Evolutionary conservation across 2,113 vertebrate species (phyloP), one percentile per base, ranked within the genome.

Genomic region (Pseudorectes ferrugineus): DNA sequence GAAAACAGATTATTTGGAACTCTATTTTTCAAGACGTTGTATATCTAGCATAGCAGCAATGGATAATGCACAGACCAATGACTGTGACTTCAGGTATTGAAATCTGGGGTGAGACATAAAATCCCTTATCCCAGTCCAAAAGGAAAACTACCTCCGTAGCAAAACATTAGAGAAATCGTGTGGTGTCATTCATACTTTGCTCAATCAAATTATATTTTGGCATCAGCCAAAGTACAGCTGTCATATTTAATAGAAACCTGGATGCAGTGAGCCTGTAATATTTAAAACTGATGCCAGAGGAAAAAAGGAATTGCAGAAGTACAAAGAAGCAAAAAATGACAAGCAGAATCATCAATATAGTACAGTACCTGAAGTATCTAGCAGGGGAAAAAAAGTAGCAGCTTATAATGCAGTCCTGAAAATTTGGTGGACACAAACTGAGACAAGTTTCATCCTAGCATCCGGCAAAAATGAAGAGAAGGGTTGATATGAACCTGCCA

Each of bases 21-120:
- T 21, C 9, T 59, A 1, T 73, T 74, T 61, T 85, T 57, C 26
- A 81, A 57, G 46, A 36, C 0, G 0, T 43, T 12, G 14, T 57
- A 5, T 46, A 24, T 23, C 20, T 61, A n/a, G 38, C 36, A 70
- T 5, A 48, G 36, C 7, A 33, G 8, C 15, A 23, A 51, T 19
- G 2, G 35, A 14, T 43, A 66, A 70, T 6, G 19, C 33, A 22
- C 57, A 63, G 38, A 29, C 6, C 10, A 24, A 26, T 4, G 4
- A 52, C 1, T 26, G 10, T 6, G 20, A 45, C 24, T 70, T 77
- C 31, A 74, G 65, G 24, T 42, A 42, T 26, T 35, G 57, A 86
- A 75, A 7, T 62, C 9, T 28, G 33, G 14, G 4, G 2, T 49
- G 55, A 63, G 43, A 5, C 49, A n/a, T 28, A 79, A 83, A 86